A percentile compares a stretch with the other conserved stretches of the same genome.
Conservation (phyloP, 2,113 vertebrate genomes). For the Chaetorhynchus papuensis region DNA sequence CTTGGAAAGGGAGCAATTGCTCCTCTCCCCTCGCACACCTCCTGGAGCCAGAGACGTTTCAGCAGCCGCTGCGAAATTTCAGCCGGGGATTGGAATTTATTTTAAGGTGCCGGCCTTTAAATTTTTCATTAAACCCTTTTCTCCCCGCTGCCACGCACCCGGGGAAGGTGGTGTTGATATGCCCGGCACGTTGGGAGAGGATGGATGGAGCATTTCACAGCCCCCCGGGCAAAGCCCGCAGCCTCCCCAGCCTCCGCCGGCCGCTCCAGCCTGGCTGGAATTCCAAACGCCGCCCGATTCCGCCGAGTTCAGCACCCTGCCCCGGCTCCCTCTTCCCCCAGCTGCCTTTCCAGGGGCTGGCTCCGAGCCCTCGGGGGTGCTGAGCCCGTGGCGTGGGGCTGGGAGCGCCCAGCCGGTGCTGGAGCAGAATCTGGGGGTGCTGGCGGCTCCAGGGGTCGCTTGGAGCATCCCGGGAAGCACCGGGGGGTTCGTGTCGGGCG, state of each 20-base stretch:
- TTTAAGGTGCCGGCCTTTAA: slow-evolving; percentile 42
- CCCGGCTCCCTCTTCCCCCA: background rate
- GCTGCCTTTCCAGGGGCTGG: background rate
- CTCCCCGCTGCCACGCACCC: background rate
- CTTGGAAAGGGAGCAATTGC: background rate
- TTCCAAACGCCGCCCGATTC: rapidly evolving
- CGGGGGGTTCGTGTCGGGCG: background rate
- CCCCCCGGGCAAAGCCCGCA: background rate
- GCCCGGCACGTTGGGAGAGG: background rate
- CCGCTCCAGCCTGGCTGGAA: background rate
- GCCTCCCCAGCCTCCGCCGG: background rate
- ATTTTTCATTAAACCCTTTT: slow-evolving; percentile 41
- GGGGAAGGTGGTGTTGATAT: background rate
- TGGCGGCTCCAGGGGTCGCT: background rate
- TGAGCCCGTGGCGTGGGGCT: background rate
- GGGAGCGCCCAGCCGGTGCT: background rate
- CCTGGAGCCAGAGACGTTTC: background rate
- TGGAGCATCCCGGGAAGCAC: background rate
- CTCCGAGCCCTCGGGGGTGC: background rate
- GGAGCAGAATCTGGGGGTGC: background rate
- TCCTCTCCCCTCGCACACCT: background rate
- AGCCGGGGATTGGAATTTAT: slow-evolving; percentile 51
- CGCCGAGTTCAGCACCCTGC: rapidly evolving
- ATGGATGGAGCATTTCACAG: background rate
- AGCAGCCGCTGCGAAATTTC: slow-evolving; percentile 32